Percentiles rank a stretch among this genome's conserved stretches.
Conservation (phyloP, 2,888 invertebrate genomes). For the Steinernema carpocapsae region DNA sequence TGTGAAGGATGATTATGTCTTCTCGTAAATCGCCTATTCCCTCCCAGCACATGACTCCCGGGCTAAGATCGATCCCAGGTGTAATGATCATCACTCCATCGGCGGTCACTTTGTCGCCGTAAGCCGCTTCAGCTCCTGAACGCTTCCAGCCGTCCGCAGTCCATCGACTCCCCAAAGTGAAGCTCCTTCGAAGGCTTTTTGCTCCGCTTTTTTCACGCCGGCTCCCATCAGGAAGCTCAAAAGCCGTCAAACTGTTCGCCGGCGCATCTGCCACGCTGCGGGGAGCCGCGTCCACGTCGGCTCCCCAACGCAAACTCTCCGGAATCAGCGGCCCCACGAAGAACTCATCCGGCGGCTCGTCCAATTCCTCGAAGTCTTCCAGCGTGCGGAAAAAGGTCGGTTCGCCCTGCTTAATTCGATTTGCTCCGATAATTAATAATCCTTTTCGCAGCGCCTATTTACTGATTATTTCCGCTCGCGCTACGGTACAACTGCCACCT, state of each 20-base stretch:
- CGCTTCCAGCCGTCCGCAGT: neutral
- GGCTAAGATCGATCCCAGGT: conserved; percentile 5
- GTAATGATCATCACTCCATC: conserved; percentile 14
- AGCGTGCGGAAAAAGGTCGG: conserved; percentile 34
- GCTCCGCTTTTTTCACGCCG: neutral
- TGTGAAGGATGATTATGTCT: conserved; percentile 10
- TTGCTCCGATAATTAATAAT: conserved; percentile 30
- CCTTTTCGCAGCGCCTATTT: conserved; percentile 19
- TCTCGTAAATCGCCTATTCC: conserved; percentile 19
- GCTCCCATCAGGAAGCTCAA: neutral
- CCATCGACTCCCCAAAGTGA: neutral
- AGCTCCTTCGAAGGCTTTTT: conserved; percentile 8
- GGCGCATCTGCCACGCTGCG: conserved; percentile 60
- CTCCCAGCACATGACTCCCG: conserved; percentile 28
- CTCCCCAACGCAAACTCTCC: conserved; percentile 15
- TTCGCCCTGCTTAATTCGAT: neutral
- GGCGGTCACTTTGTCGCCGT: conserved; percentile 19
- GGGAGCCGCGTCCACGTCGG: conserved; percentile 1
- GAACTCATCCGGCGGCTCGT: neutral
- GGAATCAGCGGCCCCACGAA: neutral
- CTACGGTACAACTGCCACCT: conserved; percentile 6
- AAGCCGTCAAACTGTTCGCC: conserved; percentile 55
- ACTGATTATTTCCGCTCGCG: conserved; percentile 10
- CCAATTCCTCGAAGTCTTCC: neutral
- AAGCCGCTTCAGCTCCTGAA: neutral